phyloP scores from a whole-genome alignment of 2,797 vertebrate genomes.

The Mormyrops boulengeri region DNA sequence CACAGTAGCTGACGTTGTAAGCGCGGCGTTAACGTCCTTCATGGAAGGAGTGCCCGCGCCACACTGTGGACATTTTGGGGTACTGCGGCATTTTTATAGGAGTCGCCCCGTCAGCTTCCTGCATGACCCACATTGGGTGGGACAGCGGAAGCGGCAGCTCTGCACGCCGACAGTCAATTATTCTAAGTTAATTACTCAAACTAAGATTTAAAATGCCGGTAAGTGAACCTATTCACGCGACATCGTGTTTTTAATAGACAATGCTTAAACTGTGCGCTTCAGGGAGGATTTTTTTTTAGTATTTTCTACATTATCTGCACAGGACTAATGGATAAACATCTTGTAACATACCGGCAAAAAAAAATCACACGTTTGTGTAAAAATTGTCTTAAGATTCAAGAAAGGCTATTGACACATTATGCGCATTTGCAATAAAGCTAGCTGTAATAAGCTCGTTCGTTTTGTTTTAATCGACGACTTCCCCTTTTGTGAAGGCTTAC shows the following conservation, averaged over 20 bases:
- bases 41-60: background rate
- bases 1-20: background rate
- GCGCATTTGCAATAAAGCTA: background rate
- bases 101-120: slow-evolving; percentile 49
- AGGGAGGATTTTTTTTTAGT: background rate
- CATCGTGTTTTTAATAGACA: fast-evolving
- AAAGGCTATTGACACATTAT: background rate
- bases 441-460: background rate
- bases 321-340: background rate
- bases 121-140: slow-evolving; percentile 54
- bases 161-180: slow-evolving; percentile 22
- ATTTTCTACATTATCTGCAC: background rate
- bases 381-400: background rate
- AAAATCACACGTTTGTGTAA: background rate
- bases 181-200: background rate
- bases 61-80: background rate
- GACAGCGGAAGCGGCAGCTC: slow-evolving; percentile 59
- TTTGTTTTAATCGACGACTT: slow-evolving; percentile 2
- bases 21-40: background rate
- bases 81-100: slow-evolving; percentile 19
- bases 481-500: slow-evolving; percentile 71
- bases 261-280: background rate
- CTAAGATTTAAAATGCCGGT: slow-evolving; percentile 67
- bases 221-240: slow-evolving; percentile 35
- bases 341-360: background rate